Conservation (phyloP, 1,140 invertebrate species). For the Asobara japonica region DNA sequence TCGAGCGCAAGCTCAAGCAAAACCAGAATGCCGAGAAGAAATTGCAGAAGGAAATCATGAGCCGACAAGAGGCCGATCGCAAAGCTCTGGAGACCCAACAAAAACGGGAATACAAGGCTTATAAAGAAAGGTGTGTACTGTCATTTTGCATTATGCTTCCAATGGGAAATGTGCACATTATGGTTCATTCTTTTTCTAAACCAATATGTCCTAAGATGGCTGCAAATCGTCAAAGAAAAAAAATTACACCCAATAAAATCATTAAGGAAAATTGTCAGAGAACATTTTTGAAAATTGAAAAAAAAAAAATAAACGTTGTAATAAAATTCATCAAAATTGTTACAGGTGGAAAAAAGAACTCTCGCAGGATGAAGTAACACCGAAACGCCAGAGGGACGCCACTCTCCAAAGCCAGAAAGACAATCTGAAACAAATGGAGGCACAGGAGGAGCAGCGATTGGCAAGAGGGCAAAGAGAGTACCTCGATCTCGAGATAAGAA, state of each 20-base stretch:
- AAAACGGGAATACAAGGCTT: conserved; percentile 98
- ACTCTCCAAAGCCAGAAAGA: conserved; percentile 93
- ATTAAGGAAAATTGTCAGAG: too few species aligned
- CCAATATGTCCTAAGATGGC: too few species aligned
- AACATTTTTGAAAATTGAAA: too few species aligned
- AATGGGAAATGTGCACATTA: too few species aligned
- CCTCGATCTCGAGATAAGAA: conserved; percentile 90
- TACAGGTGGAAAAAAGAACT: conserved; percentile 95
- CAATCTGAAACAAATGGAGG: conserved; percentile 89
- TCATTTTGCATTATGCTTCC: too few species aligned
- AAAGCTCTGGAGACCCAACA: conserved; percentile 90
- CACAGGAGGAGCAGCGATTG: conserved; percentile 88
- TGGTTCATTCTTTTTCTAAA: too few species aligned
- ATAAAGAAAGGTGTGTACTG: conserved; percentile 98
- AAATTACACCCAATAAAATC: too few species aligned
- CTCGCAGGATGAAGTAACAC: conserved; percentile 89
- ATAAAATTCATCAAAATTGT: too few species aligned
- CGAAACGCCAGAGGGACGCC: conserved; percentile 91
- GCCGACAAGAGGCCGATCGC: conserved; percentile 88
- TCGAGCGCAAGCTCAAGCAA: conserved; percentile 89
- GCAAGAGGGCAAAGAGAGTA: conserved; percentile 89
- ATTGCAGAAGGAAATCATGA: conserved; percentile 89
- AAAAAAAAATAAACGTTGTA: too few species aligned
- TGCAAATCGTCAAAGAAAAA: too few species aligned
- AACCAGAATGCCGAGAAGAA: conserved; percentile 92